Evolutionary conservation across 2,888 invertebrate genomes (phyloP), one percentile per base, ranked within the genome.

Genomic region (Liodrosophila aerea): DNA sequence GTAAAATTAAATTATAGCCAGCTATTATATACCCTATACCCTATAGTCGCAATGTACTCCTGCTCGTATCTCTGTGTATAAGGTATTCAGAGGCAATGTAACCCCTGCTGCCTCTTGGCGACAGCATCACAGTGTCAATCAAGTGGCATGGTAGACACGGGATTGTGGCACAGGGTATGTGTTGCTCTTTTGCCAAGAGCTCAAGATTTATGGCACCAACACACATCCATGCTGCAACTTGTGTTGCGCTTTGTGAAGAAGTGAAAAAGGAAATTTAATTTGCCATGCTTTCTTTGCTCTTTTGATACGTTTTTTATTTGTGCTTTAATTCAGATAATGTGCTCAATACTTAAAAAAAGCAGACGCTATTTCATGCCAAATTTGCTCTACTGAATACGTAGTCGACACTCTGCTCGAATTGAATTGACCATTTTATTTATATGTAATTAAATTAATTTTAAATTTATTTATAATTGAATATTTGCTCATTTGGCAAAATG

Each of bases 331-430:
- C 40, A 65, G 49, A 65, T 62, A 60, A 64, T 71, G 68, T 51
- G 50, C 76, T 68, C 70, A 57, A 73, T 81, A 80, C 71, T 76
- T 81, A 4, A 73, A 41, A 45, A 53, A 40, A 13, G 46, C 29
- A 60, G 37, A 81, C 77, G 82, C 84, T 85, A 88, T 89, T 89
- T 88, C 88, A 89, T 88, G 89, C 84, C 86, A 88, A 87, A 89
- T 89, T 89, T 88, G 22, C 5, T 22, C 5, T 22, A 4, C 22
- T 4, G 2, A 22, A 22, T 22, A 22, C 5, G 5, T 22, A 4
- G 22, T 2, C 22, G 22, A 22, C 5, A 22, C 70, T 30, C 5
- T 22, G 76, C 74, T 75, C 75, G 73, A 77, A 78, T 51, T 65
- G 69, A 72, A 73, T 22, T 22, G 22, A 22, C 22, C 22, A 22